These are phyloP conservation scores for Electrona antarctica DNA, from an alignment of 2,113 vertebrate genomes.

Conservation along the genomic window DNA sequence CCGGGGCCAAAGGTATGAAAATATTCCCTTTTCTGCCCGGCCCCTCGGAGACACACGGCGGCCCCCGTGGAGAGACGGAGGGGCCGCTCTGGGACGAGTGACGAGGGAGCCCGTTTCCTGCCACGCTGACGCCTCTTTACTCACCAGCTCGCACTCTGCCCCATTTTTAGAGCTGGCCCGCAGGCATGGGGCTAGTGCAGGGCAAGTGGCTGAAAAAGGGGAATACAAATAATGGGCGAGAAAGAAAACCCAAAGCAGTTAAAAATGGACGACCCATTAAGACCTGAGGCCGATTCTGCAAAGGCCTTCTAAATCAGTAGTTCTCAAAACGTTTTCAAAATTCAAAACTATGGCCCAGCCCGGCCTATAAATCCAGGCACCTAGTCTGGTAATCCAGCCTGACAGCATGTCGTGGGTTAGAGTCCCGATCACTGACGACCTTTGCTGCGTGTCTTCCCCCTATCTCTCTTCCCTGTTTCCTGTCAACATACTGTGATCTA, in stretches of 20 bases:
- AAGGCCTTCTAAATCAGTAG: too few relatives aligned
- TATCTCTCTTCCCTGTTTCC: too few relatives aligned
- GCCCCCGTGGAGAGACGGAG: constrained; percentile 9
- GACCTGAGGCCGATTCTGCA: too few relatives aligned
- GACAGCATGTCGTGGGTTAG: too few relatives aligned
- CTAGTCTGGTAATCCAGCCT: too few relatives aligned
- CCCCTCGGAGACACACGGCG: constrained; percentile 26
- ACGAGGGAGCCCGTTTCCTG: constrained; percentile 49
- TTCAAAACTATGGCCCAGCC: too few relatives aligned
- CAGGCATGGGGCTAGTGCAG: not conserved
- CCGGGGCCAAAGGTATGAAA: constrained; percentile 55
- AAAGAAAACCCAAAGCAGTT: not conserved
- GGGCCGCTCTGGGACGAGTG: constrained; percentile 24
- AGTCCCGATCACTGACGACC: too few relatives aligned
- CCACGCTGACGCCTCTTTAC: constrained; percentile 22
- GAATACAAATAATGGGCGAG: constrained; percentile 5
- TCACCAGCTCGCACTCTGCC: constrained; percentile 13
- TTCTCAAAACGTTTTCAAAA: too few relatives aligned
- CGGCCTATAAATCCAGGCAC: too few relatives aligned
- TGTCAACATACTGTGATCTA: too few relatives aligned
- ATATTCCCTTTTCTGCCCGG: constrained; percentile 42
- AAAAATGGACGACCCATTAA: too few relatives aligned
- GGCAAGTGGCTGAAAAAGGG: not conserved
- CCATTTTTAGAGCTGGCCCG: constrained; percentile 39
- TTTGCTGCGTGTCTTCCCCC: too few relatives aligned